These are phyloP conservation scores for Pangasius mekongensis DNA, from an alignment of 2,797 vertebrate genomes.

Conservation along the genomic window DNA sequence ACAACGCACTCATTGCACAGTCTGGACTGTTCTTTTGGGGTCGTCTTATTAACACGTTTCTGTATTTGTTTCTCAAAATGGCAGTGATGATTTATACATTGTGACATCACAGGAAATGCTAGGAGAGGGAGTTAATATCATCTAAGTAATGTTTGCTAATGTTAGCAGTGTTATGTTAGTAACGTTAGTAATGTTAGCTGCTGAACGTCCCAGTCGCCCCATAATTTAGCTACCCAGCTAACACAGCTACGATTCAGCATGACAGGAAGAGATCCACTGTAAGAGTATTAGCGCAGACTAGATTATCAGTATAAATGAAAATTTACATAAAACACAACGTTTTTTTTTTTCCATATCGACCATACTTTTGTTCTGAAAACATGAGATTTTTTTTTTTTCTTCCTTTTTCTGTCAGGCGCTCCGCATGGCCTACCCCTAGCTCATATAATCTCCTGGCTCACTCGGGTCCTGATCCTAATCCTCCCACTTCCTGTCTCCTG, in stretches of 20 bases:
- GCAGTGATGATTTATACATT: neutral
- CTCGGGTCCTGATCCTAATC: constrained; percentile 47
- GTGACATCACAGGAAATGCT: neutral
- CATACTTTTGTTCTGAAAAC: neutral
- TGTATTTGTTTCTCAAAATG: neutral
- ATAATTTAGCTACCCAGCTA: neutral
- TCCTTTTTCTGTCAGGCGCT: neutral
- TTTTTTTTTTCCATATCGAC: neutral
- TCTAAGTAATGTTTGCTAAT: neutral
- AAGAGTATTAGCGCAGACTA: neutral
- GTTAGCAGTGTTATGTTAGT: neutral
- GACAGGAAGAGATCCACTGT: neutral
- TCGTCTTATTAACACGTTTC: neutral
- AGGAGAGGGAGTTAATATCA: neutral
- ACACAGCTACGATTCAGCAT: neutral
- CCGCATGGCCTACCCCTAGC: neutral
- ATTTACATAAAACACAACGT: neutral
- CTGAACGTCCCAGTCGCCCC: neutral
- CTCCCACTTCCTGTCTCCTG: constrained; percentile 25
- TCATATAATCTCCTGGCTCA: constrained; percentile 16
- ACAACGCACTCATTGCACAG: too few relatives aligned
- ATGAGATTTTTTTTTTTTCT: neutral
- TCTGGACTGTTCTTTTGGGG: too few relatives aligned
- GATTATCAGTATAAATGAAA: neutral
- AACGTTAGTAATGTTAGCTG: neutral